Evolutionary conservation across 2,888 invertebrate genomes (phyloP), one percentile per base, ranked within the genome.

Genomic region (Liopterus haemorrhoidalis): DNA sequence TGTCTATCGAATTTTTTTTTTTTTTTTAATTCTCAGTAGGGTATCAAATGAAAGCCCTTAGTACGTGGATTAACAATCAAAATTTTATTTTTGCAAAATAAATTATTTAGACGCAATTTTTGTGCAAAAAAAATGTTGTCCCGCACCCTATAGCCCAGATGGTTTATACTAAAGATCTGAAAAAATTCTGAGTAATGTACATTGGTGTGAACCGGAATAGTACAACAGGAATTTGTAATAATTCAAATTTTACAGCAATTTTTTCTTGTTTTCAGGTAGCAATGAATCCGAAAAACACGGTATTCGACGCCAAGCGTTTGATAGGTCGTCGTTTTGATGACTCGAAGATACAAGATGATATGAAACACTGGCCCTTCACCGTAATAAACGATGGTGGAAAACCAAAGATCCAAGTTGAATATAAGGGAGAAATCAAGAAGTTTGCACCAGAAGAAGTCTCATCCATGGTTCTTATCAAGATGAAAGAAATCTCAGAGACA

Each of bases 401-500:
- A 59, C 84, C 85, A 0, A 85, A 82, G 69, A 83, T 92, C 52
- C 70, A 79, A 56, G 78, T 84, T 1, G 77, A 82, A 59, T 83
- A 81, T 60, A 83, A 82, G 62, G 82, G 83, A 2, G 83, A 89
- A 60, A 67, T 67, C 16, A 90, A 86, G 63, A 74, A 70, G 31
- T 90, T 89, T 62, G 78, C 82, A 2, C 86, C 88, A 0, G 88
- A 90, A 69, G 88, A 90, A 72, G 76, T 90, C 54, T 85, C 85
- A 25, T 86, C 87, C 0, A 88, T 88, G 88, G 82, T 90, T 18
- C 68, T 90, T 43, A 78, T 76, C 21, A 90, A 89, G 70, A 91
- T 90, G 89, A 83, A 79, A 59, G 83, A 85, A 67, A 79, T 76
- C 5, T 85, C 87, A 4, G 86, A 86, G 59, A 78, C 80, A 0